Percentiles rank a stretch among this genome's conserved stretches.
Evolutionary conservation across 2,888 invertebrate species (phyloP).

Genomic region (Thysanoteuthis rhombus): DNA sequence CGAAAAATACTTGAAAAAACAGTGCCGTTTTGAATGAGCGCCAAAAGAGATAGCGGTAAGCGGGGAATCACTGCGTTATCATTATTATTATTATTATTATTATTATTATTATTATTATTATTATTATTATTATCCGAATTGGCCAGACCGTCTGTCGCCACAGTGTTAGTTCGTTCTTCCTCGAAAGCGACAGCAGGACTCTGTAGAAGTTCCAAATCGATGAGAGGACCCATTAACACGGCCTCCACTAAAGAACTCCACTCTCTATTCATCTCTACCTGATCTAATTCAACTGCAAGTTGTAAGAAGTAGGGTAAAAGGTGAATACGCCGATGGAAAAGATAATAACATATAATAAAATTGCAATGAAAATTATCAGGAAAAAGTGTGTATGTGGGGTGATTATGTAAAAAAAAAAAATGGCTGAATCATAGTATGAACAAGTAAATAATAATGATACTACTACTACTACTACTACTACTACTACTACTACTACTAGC

Average conservation of each 20-base stretch:
- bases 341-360: background rate
- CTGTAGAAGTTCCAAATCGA: background rate
- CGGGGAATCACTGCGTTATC: too few species aligned
- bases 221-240: background rate
- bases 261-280: background rate
- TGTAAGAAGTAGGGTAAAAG: background rate
- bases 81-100: background rate
- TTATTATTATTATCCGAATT: background rate
- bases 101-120: background rate
- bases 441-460: background rate
- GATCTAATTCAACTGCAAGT: background rate
- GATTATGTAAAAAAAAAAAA: background rate
- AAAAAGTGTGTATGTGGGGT: background rate
- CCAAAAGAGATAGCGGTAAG: too few species aligned
- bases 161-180: background rate
- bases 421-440: background rate
- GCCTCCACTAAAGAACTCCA: background rate
- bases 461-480: background rate
- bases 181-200: background rate
- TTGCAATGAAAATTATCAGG: background rate
- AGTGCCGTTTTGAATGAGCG: too few species aligned
- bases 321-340: background rate
- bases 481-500: too few species aligned
- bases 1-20: too few species aligned
- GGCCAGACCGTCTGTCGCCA: background rate